Conservation (phyloP, 1,140 invertebrate species). For the Bactericera cockerelli region DNA sequence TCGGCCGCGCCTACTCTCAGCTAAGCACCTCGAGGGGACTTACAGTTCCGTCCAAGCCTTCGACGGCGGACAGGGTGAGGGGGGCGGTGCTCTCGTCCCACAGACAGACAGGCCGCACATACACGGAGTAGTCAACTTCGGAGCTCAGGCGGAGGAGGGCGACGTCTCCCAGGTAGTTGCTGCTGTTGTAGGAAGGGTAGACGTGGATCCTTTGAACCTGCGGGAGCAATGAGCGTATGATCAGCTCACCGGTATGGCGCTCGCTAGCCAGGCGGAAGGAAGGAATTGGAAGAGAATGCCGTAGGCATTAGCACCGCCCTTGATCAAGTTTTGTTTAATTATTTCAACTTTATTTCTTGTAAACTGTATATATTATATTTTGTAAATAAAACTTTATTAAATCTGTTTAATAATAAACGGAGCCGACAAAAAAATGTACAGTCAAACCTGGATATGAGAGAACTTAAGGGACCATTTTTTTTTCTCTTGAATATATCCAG, state of each 20-base stretch:
- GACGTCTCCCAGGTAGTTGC: constrained; percentile 43
- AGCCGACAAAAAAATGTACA: no score
- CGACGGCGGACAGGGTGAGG: constrained; percentile 19
- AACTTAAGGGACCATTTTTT: neutral
- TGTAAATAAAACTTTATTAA: no score
- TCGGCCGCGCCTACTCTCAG: no score
- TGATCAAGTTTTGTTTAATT: no score
- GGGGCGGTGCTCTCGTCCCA: constrained; percentile 18
- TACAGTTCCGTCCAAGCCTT: constrained; percentile 25
- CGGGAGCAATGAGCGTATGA: constrained; percentile 6
- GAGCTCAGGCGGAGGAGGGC: constrained; percentile 23
- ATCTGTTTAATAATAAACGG: no score
- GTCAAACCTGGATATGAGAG: no score
- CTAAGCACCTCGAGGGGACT: no score
- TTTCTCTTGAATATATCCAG: neutral
- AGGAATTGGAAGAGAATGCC: no score
- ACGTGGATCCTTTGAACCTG: constrained; percentile 20
- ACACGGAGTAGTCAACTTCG: constrained; percentile 21
- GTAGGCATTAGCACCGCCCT: no score
- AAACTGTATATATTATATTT: no score
- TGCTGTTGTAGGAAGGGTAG: constrained; percentile 69
- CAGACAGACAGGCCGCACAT: constrained; percentile 25
- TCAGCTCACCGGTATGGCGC: neutral
- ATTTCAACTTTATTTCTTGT: no score
- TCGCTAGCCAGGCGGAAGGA: neutral